Percentiles rank a stretch among this genome's conserved stretches.
Evolutionary conservation across 2,113 vertebrate genomes (phyloP).

Genomic region (Psephotus haematonotus): DNA sequence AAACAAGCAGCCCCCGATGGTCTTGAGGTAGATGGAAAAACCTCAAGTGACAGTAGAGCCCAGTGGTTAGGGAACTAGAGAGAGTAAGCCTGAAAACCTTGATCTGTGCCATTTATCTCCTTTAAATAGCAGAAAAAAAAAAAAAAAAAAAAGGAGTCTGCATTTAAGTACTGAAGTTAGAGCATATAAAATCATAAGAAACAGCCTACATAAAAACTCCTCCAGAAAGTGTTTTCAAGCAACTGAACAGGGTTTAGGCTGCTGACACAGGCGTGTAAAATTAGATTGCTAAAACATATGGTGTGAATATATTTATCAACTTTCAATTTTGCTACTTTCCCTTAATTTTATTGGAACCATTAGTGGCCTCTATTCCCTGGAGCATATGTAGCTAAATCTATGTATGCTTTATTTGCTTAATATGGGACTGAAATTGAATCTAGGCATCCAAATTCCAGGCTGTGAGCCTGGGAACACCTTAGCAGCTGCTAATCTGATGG

Average conservation of each 20-base stretch:
- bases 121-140: background rate
- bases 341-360: slow-evolving; percentile 9
- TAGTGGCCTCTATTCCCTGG: slow-evolving; percentile 2
- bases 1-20: background rate
- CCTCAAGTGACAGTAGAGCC: background rate
- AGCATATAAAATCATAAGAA: slow-evolving; percentile 49
- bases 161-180: slow-evolving; percentile 25
- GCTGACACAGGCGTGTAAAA: slow-evolving; percentile 59
- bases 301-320: slow-evolving; percentile 58
- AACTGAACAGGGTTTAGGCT: slow-evolving; percentile 50
- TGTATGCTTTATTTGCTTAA: background rate
- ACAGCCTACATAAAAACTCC: slow-evolving; percentile 57
- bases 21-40: background rate
- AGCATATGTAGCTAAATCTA: background rate
- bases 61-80: background rate
- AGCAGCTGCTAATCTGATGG: background rate
- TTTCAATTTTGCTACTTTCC: slow-evolving; percentile 16
- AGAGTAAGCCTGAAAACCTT: slow-evolving; percentile 28
- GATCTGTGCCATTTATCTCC: slow-evolving; percentile 54
- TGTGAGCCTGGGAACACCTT: background rate
- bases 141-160: slow-evolving; percentile 4
- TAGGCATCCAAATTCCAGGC: background rate
- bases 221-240: slow-evolving; percentile 63
- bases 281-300: slow-evolving; percentile 65
- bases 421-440: background rate